These are phyloP conservation scores for Nannoperca australis DNA, from an alignment of 2,797 vertebrate genomes.

Conservation along the genomic window DNA sequence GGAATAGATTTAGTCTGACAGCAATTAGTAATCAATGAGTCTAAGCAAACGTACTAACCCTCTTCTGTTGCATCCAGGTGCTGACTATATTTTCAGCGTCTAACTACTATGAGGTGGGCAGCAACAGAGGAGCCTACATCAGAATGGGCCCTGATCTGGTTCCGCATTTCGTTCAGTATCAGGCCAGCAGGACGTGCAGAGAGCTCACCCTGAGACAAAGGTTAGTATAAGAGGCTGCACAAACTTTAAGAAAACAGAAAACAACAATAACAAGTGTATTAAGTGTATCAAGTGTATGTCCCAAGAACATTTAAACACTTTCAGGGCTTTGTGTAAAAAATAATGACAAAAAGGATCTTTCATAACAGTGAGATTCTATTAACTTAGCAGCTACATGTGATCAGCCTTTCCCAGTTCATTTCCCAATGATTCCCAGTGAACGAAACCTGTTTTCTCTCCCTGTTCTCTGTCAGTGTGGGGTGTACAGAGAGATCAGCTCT, in stretches of 20 bases:
- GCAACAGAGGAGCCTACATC: constrained; percentile 95
- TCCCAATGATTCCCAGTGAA: neutral
- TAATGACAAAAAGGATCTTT: neutral
- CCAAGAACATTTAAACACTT: neutral
- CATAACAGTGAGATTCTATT: neutral
- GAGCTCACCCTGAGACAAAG: constrained; percentile 92
- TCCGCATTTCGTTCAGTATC: constrained; percentile 93
- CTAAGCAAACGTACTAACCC: neutral
- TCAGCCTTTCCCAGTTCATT: neutral
- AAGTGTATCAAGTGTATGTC: neutral
- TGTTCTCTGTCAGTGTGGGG: constrained; percentile 84
- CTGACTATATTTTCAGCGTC: constrained; percentile 88
- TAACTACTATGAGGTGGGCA: constrained; percentile 95
- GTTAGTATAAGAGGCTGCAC: constrained; percentile 58
- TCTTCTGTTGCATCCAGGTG: constrained; percentile 71
- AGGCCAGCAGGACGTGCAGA: constrained; percentile 87
- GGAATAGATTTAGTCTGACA: no score
- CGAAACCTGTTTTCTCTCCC: neutral
- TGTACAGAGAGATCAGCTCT: constrained; percentile 93
- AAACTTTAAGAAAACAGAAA: neutral
- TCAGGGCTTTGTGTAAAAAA: neutral
- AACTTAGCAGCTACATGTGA: neutral
- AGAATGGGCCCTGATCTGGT: constrained; percentile 90
- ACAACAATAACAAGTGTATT: neutral
- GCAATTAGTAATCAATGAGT: neutral